phyloP scores from a whole-genome alignment of 1,140 invertebrate genomes.

The Drosophila ironensis region DNA sequence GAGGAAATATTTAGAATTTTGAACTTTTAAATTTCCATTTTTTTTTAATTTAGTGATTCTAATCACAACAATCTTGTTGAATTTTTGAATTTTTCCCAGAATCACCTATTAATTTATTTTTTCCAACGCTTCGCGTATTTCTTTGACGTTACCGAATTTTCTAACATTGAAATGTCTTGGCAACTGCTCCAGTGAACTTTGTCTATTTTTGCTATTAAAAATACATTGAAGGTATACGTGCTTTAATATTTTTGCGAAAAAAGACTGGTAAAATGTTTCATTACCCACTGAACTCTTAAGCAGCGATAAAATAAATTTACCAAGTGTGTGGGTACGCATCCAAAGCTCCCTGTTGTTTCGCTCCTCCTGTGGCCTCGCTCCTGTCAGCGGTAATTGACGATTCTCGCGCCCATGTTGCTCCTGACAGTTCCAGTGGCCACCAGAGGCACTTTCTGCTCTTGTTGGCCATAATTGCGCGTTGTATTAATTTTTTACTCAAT shows the following conservation, averaged over 20 bases:
- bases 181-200: too few species aligned
- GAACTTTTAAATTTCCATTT: too few species aligned
- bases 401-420: slow-evolving; percentile 42
- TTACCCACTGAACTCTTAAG: slow-evolving; percentile 2
- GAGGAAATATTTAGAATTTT: too few species aligned
- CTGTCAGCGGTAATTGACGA: slow-evolving; percentile 42
- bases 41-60: too few species aligned
- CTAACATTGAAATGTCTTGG: too few species aligned
- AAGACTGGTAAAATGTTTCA: not conserved
- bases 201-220: too few species aligned
- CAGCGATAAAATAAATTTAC: slow-evolving; percentile 5
- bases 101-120: too few species aligned
- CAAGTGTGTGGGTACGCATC: not conserved
- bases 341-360: not conserved
- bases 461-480: slow-evolving; percentile 46
- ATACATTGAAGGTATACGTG: too few species aligned
- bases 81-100: too few species aligned
- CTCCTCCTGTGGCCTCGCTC: slow-evolving; percentile 6
- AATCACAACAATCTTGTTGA: too few species aligned
- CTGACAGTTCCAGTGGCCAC: slow-evolving; percentile 29
- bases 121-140: too few species aligned
- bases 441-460: slow-evolving; percentile 20
- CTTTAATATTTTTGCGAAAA: not conserved
- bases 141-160: too few species aligned
- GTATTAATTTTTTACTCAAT: slow-evolving; percentile 50